Percentiles rank a stretch among this genome's conserved stretches.
phyloP scores from a whole-genome alignment of 2,113 vertebrate species.

The Myotis brandtii region DNA sequence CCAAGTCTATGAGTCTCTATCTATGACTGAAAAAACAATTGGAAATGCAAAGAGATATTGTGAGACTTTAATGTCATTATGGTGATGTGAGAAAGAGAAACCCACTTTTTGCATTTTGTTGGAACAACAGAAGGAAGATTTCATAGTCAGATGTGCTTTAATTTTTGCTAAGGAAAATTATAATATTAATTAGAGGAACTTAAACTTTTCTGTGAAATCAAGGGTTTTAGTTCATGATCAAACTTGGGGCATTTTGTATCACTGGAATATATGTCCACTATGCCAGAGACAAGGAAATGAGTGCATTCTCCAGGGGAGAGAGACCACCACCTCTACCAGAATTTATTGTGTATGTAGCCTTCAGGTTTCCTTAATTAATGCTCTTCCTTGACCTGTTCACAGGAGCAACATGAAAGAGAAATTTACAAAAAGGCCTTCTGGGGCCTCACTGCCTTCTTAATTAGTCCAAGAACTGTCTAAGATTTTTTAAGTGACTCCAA shows the following conservation, averaged over 20 bases:
- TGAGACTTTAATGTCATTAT: background rate
- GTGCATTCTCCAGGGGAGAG: background rate
- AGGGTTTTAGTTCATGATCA: background rate
- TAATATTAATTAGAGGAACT: background rate
- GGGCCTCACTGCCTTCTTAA: background rate
- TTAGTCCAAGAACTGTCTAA: constrained; percentile 14
- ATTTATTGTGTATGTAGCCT: background rate
- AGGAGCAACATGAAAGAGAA: constrained; percentile 28
- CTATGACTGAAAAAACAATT: background rate
- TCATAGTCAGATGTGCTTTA: background rate
- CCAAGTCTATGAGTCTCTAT: background rate
- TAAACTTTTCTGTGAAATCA: background rate
- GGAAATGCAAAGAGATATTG: background rate
- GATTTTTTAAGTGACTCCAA: constrained; percentile 6
- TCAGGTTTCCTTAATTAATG: constrained; percentile 40
- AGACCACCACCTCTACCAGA: background rate
- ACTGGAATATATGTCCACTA: background rate
- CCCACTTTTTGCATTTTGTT: background rate
- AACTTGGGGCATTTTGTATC: background rate
- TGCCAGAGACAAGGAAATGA: background rate
- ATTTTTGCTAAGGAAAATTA: background rate
- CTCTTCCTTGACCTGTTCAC: background rate
- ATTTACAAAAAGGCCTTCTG: constrained; percentile 16
- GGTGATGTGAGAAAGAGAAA: background rate
- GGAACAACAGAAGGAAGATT: background rate